phyloP scores from a whole-genome alignment of 2,113 vertebrate genomes.

The Cygnus atratus region DNA sequence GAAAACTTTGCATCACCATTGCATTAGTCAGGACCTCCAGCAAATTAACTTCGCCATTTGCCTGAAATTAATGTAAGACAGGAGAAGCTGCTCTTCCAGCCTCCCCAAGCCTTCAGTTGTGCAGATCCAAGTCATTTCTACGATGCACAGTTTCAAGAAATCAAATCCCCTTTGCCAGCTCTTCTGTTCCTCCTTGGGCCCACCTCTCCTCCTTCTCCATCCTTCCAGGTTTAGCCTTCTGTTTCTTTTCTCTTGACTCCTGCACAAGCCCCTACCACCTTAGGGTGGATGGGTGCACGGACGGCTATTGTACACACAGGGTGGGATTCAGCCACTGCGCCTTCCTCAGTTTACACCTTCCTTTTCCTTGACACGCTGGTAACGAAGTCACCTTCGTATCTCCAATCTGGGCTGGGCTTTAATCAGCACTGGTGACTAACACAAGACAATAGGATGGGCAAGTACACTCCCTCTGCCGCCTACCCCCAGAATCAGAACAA shows the following conservation, averaged over 20 bases:
- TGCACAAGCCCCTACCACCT: neutral
- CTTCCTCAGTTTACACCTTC: neutral
- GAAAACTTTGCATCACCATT: neutral
- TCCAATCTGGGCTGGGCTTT: slow-evolving; percentile 37
- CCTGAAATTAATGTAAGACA: neutral
- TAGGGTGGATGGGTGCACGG: neutral
- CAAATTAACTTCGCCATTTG: neutral
- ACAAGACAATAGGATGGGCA: neutral
- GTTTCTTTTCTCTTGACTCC: neutral
- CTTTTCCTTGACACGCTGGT: slow-evolving; percentile 1
- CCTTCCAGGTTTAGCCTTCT: neutral
- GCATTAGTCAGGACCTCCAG: neutral
- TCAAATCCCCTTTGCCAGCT: neutral
- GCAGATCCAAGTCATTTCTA: neutral
- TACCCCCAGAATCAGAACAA: neutral
- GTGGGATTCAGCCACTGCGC: accelerated
- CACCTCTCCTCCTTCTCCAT: neutral
- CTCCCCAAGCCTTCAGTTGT: neutral
- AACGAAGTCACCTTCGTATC: neutral
- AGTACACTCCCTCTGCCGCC: neutral
- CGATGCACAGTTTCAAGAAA: neutral
- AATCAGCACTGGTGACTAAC: slow-evolving; percentile 24
- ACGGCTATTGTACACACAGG: neutral
- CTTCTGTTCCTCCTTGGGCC: neutral
- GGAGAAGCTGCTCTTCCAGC: neutral